Evolutionary conservation across 2,888 invertebrate species (phyloP), one percentile per base, ranked within the genome.

Genomic region (Caenorhabditis sp.): DNA sequence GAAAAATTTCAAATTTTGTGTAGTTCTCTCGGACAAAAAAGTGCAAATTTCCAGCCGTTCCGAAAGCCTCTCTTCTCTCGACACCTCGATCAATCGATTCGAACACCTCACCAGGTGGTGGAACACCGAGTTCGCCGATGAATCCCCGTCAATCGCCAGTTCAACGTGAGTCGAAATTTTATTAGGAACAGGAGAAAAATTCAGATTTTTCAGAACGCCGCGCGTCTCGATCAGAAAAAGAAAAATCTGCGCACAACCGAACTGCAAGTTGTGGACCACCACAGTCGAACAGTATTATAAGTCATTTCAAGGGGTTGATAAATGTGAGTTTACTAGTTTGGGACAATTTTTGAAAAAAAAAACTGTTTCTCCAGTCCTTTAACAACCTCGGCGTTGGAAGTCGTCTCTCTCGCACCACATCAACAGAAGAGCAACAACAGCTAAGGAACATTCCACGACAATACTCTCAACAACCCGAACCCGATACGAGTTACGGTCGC

Each of bases 261-360:
- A 81, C 82, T 17, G 72, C 77, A 26, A 79, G 79, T 53, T 76
- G 76, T 57, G 82, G 82, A 54, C 78, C 82, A 1, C 77, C 77
- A 24, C 72, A 67, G 21, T 70, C 79, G 17, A 75, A 77, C 50
- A 79, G 76, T 57, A 76, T 82, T 26, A 79, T 82, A 43, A 78
- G 78, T 58, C 86, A 86, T 66, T 85, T 86, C 81, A 86, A 86
- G 70, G 83, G 81, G 62, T 68, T 84, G 43, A 83, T 84, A 49
- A 83, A 83, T 76, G 84, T 84, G 57, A 77, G 81, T 58, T 19
- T 17, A 27, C 17, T 19, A 19, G n/a, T 0, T 26, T 61, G 21
- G 58, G 26, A 2, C 23, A 62, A n/a, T n/a, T n/a, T n/a, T n/a
- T n/a, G n/a, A n/a, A n/a, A n/a, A n/a, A n/a, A n/a, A n/a, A n/a